Evolutionary conservation across 1,140 invertebrate genomes (phyloP).

Genomic region (Pissodes strobi): DNA sequence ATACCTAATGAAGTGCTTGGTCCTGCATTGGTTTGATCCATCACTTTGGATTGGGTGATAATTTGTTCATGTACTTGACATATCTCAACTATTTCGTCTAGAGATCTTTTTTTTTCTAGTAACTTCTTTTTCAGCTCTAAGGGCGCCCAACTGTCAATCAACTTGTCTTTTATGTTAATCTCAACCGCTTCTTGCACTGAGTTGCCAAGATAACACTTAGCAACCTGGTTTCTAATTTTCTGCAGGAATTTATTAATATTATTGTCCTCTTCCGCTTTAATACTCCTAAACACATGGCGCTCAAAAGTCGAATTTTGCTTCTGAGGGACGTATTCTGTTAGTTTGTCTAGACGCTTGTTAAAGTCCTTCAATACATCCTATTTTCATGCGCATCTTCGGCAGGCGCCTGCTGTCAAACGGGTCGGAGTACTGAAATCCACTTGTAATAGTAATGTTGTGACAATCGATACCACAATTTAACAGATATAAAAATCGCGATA

Average conservation of each 20-base stretch:
- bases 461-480: too few relatives aligned
- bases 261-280: constrained; percentile 36
- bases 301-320: constrained; percentile 45
- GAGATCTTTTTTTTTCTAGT: constrained; percentile 43
- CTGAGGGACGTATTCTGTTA: constrained; percentile 31
- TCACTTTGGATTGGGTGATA: constrained; percentile 13
- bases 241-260: constrained; percentile 41
- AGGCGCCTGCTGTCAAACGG: too few relatives aligned
- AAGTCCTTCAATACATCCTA: too few relatives aligned
- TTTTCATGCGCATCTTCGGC: too few relatives aligned
- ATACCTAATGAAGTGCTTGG: background rate
- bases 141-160: constrained; percentile 44
- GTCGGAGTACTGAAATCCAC: too few relatives aligned
- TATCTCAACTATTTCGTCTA: constrained; percentile 38
- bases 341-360: too few relatives aligned
- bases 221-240: constrained; percentile 44
- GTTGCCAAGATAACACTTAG: constrained; percentile 42
- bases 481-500: too few relatives aligned
- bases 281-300: constrained; percentile 45
- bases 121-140: constrained; percentile 42
- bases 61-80: constrained; percentile 35
- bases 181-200: constrained; percentile 42
- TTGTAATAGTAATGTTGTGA: too few relatives aligned
- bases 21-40: constrained; percentile 4
- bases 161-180: constrained; percentile 44